Evolutionary conservation across 1,140 invertebrate species (phyloP).

Genomic region (Scaptomyza montana): DNA sequence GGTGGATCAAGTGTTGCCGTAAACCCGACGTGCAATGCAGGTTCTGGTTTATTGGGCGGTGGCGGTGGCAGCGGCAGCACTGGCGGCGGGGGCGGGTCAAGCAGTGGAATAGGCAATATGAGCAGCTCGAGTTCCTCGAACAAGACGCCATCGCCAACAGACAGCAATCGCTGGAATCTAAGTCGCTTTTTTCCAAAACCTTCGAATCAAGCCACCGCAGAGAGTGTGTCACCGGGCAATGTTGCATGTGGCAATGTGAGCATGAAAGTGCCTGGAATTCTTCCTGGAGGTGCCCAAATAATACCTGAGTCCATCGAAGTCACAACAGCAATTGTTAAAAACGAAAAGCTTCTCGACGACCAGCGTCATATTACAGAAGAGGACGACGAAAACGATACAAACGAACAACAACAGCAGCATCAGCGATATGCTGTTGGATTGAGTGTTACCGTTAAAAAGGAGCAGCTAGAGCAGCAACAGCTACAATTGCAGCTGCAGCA

Average conservation of each 20-base stretch:
- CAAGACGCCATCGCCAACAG: constrained; percentile 78
- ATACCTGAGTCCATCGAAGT: constrained; percentile 78
- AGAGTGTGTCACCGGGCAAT: constrained; percentile 58
- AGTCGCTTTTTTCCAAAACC: constrained; percentile 75
- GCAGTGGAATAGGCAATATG: constrained; percentile 42
- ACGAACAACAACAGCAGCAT: constrained; percentile 45
- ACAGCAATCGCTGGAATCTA: constrained; percentile 74
- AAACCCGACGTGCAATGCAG: constrained; percentile 6
- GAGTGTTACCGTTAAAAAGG: constrained; percentile 70
- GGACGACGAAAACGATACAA: constrained; percentile 64
- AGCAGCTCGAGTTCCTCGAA: constrained; percentile 75
- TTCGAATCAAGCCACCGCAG: constrained; percentile 56
- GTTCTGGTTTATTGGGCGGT: background rate
- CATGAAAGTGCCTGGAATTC: constrained; percentile 72
- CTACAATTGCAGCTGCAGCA: constrained; percentile 38
- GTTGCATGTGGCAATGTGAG: constrained; percentile 62
- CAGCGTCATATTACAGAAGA: constrained; percentile 39
- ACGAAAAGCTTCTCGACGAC: constrained; percentile 66
- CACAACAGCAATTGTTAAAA: constrained; percentile 74
- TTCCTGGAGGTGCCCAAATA: constrained; percentile 76
- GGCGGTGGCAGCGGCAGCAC: constrained; percentile 4
- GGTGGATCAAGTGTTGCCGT: constrained; percentile 23
- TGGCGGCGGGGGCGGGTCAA: constrained; percentile 34
- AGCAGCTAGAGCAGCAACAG: constrained; percentile 29
- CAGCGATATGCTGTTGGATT: constrained; percentile 57